Evolutionary conservation across 53 echinoderm and acorn worm genomes (phyloP), one percentile per base, ranked within the genome.

Genomic region (Holothuria scabra): DNA sequence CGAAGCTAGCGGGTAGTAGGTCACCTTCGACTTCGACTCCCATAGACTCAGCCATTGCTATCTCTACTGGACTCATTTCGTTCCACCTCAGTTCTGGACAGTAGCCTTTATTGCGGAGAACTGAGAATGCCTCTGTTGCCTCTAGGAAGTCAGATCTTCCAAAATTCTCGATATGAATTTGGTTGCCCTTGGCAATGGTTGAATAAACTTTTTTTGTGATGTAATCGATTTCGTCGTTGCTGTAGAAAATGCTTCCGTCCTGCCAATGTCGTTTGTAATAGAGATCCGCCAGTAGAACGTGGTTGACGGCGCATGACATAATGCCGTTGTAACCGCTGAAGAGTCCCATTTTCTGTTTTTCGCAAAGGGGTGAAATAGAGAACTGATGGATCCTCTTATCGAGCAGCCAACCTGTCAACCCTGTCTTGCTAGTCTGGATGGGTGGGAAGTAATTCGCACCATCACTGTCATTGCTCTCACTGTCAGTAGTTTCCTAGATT

Each of bases 231-330:
- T 52, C 24, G 28, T 23, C 41, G 12, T 56, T 9, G 12, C 76
- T 48, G 3, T 28, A 10, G 25, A 76, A 76, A 23, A 28, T 18
- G 14, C 46, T 46, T 16, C 78, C 78, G 9, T 24, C 19, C 1
- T 78, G 78, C 35, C 55, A 23, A 18, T 52, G 14, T 3, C 16
- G 46, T 13, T 16, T 26, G 55, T 76, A 76, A 56, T 76, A 69
- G 38, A 23, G 14, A 19, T 14, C 20, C 8, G 52, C 52, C 13
- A 76, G 19, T 18, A 75, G 46, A 28, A 49, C 26, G 28, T 75
- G 76, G 76, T 75, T 74, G 46, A 75, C 56, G 76, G 76, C 76
- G 29, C 76, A 75, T 21, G 76, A 75, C 76, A 28, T 49, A 28
- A 75, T 55, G 0, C 46, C 24, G 46, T 75, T 24, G 25, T 56